Evolutionary conservation across 2,888 invertebrate genomes (phyloP).

Genomic region (Alentia gelatinosa): DNA sequence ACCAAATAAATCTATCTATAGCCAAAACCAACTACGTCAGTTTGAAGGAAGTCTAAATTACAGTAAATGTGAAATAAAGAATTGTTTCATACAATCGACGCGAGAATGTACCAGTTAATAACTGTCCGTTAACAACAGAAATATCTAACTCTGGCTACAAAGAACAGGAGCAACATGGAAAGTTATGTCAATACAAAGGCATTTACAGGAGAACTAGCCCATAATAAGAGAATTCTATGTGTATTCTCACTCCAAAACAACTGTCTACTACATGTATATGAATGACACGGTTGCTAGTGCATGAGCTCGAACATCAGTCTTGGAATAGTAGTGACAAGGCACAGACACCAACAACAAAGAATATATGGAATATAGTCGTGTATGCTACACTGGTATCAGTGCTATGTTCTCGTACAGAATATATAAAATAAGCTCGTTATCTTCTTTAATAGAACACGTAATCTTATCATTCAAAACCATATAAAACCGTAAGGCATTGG

Average conservation of each 20-base stretch:
- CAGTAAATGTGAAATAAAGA: not conserved
- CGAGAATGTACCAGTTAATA: not conserved
- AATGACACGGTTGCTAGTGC: constrained; percentile 4
- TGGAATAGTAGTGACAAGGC: not conserved
- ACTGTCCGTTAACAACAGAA: not conserved
- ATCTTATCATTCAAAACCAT: not conserved
- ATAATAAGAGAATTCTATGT: constrained; percentile 10
- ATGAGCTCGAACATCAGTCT: constrained; percentile 13
- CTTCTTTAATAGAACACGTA: not conserved
- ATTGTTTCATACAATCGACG: not conserved
- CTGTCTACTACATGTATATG: constrained; percentile 29
- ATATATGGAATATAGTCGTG: not conserved
- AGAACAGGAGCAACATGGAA: not conserved
- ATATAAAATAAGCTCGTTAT: not conserved
- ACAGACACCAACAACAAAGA: constrained; percentile 16
- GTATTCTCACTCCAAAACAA: constrained; percentile 19
- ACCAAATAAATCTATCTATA: too few relatives aligned
- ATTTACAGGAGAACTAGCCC: not conserved
- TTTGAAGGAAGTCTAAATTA: too few relatives aligned
- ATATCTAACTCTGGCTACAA: not conserved
- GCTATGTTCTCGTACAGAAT: not conserved
- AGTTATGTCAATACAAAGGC: not conserved
- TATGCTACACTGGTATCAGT: not conserved
- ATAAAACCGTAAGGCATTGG: not conserved
- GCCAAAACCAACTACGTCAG: too few relatives aligned